Conservation (phyloP, 2,888 invertebrate genomes). For the Cyclophora albipunctata region DNA sequence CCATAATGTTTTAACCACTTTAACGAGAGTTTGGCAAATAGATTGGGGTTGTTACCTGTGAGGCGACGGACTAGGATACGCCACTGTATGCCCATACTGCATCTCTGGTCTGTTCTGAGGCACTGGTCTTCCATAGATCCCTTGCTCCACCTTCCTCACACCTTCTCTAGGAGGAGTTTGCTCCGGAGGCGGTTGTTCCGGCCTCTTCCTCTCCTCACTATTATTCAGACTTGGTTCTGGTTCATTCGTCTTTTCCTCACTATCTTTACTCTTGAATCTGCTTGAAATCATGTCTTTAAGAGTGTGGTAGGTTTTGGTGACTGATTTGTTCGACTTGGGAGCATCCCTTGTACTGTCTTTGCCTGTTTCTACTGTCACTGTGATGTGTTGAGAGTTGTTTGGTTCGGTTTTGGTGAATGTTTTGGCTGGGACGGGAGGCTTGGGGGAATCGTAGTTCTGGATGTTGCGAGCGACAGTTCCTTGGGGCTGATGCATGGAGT, state of each 20-base stretch:
- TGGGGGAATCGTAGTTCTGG: slow-evolving; percentile 63
- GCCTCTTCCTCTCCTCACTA: slow-evolving; percentile 73
- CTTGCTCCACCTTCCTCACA: slow-evolving; percentile 74
- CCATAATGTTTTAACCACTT: no score
- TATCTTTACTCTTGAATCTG: slow-evolving; percentile 81
- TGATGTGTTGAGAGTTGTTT: slow-evolving; percentile 68
- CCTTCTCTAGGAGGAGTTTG: slow-evolving; percentile 59
- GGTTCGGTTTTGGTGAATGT: slow-evolving; percentile 58
- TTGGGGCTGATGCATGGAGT: slow-evolving; percentile 63
- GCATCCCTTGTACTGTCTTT: slow-evolving; percentile 75
- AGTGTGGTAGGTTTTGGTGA: slow-evolving; percentile 86
- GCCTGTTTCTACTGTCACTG: slow-evolving; percentile 76
- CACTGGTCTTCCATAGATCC: slow-evolving; percentile 77
- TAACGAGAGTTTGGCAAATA: no score
- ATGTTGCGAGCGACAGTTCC: slow-evolving; percentile 50
- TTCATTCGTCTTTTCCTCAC: slow-evolving; percentile 70
- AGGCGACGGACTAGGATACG: slow-evolving; percentile 59
- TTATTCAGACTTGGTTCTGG: slow-evolving; percentile 76
- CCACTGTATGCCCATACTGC: slow-evolving; percentile 8
- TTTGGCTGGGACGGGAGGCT: slow-evolving; percentile 69
- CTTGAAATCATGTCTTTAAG: slow-evolving; percentile 89
- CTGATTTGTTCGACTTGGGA: slow-evolving; percentile 77
- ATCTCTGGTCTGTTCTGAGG: slow-evolving; percentile 66
- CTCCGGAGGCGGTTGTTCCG: slow-evolving; percentile 45
- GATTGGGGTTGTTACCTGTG: slow-evolving; percentile 43